Conservation (phyloP, 2,888 invertebrate genomes). For the Drosophila mayaguana region DNA sequence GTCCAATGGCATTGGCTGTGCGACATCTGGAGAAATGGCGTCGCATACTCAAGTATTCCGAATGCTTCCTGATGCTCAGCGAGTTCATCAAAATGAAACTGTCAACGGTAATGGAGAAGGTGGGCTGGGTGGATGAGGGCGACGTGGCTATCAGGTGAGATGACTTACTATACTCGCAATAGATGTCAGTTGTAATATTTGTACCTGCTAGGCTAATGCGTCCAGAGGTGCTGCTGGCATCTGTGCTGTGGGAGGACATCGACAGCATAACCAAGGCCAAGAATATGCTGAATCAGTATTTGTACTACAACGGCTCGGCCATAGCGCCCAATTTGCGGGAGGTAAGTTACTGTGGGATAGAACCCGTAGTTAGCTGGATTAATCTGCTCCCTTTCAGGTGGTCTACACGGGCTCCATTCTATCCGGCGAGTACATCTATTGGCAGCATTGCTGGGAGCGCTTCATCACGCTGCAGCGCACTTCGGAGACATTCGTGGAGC, state of each 20-base stretch:
- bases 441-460: constrained; percentile 85
- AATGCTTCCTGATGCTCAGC: constrained; percentile 85
- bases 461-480: constrained; percentile 83
- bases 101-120: constrained; percentile 81
- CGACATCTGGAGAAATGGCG: constrained; percentile 85
- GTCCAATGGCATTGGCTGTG: constrained; percentile 84
- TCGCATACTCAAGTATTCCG: constrained; percentile 85
- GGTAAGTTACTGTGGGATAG: constrained; percentile 55
- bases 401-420: constrained; percentile 85
- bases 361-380: fast-evolving
- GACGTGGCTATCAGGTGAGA: constrained; percentile 82
- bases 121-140: constrained; percentile 84
- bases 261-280: constrained; percentile 84
- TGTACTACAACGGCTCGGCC: constrained; percentile 82
- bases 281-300: constrained; percentile 83
- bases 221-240: constrained; percentile 83
- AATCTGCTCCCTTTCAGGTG: constrained; percentile 65
- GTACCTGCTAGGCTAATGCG: constrained; percentile 79
- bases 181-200: background rate
- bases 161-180: background rate
- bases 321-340: constrained; percentile 85
- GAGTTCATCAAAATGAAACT: constrained; percentile 85
- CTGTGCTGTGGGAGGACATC: constrained; percentile 85
- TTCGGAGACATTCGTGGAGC: constrained; percentile 84
- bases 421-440: constrained; percentile 85